phyloP scores from a whole-genome alignment of 2,113 vertebrate genomes.

The Martes martes region DNA sequence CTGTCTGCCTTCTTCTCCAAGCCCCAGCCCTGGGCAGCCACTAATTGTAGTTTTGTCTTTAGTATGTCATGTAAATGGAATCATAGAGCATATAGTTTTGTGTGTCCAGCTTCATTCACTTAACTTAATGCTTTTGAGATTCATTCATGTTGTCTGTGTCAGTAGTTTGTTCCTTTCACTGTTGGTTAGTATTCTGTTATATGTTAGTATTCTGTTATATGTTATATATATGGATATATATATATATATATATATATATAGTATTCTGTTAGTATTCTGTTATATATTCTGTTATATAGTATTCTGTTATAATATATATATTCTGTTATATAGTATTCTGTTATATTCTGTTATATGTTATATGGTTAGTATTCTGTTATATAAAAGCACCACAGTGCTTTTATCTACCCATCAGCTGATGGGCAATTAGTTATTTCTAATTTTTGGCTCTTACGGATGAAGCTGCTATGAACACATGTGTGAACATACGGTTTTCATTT shows the following conservation, averaged over 20 bases:
- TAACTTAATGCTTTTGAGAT: not conserved
- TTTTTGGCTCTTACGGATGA: not conserved
- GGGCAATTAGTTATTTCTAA: not conserved
- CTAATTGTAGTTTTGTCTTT: not conserved
- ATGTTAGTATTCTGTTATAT: too few relatives aligned
- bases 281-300: too few relatives aligned
- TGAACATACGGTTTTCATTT: constrained; percentile 15
- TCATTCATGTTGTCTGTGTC: not conserved
- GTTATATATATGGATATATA: too few relatives aligned
- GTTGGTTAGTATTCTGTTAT: not conserved
- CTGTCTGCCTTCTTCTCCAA: not conserved
- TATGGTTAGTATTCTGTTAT: not conserved
- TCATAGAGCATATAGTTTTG: not conserved
- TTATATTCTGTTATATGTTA: too few relatives aligned
- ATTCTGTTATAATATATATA: too few relatives aligned
- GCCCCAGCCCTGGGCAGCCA: not conserved
- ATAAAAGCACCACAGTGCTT: not conserved
- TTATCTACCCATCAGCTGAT: not conserved
- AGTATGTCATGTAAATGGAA: not conserved
- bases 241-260: too few relatives aligned
- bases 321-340: too few relatives aligned
- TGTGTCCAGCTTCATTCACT: not conserved
- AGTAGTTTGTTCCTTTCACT: not conserved
- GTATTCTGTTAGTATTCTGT: too few relatives aligned
- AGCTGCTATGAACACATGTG: not conserved